Evolutionary conservation across 1,140 invertebrate genomes (phyloP).

Genomic region (Drosophila kurseongensis): DNA sequence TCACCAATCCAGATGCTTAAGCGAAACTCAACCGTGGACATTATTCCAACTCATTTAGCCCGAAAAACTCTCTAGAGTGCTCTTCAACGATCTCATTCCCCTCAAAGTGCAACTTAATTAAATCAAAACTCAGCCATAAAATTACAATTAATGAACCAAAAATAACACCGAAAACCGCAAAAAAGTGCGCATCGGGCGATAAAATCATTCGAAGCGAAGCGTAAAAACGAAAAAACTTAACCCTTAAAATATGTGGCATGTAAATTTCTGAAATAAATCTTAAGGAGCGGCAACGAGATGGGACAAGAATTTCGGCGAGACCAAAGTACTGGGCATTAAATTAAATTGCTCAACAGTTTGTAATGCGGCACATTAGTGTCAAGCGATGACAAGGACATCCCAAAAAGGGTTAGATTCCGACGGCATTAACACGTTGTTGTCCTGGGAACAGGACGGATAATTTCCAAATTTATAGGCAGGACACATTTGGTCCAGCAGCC

Average conservation of each 20-base stretch:
- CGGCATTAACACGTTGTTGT: constrained; percentile 79
- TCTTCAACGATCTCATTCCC: constrained; percentile 7
- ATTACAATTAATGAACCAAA: constrained; percentile 81
- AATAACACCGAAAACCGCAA: constrained; percentile 71
- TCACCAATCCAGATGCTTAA: constrained; percentile 6
- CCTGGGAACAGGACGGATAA: constrained; percentile 65
- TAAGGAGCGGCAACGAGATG: constrained; percentile 43
- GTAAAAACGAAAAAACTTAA: constrained; percentile 36
- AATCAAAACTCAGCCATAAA: constrained; percentile 69
- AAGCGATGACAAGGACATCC: constrained; percentile 64
- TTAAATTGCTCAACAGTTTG: constrained; percentile 84
- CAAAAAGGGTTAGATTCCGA: constrained; percentile 66
- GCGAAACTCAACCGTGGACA: constrained; percentile 25
- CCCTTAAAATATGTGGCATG: constrained; percentile 25
- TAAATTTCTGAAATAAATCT: constrained; percentile 75
- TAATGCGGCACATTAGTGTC: constrained; percentile 84
- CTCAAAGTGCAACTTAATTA: constrained; percentile 67
- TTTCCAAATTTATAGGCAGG: constrained; percentile 75
- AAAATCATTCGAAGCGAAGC: constrained; percentile 50
- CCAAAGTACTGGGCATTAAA: constrained; percentile 68
- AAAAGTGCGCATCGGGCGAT: constrained; percentile 37
- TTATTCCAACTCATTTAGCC: constrained; percentile 74
- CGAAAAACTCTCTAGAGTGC: constrained; percentile 23
- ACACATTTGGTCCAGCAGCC: constrained; percentile 66
- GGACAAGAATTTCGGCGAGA: constrained; percentile 32